Base-by-base conservation (phyloP, 1,140 invertebrate species). In the Nephila pilipes region DNA sequence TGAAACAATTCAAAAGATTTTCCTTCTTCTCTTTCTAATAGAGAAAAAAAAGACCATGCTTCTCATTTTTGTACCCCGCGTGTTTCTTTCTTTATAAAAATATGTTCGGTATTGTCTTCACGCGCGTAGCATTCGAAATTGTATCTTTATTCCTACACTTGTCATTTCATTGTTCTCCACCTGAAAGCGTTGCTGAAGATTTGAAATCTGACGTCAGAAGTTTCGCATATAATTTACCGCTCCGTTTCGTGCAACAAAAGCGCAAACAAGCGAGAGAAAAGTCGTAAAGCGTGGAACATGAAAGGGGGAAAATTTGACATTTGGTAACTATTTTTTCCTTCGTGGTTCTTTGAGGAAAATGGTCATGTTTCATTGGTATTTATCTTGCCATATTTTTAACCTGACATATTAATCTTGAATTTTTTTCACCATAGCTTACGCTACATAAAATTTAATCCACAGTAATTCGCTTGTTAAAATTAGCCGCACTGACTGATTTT, bases 211-310 rank as follows among this genome's bases (percentile, higher is more conserved):
- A 75, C 69, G 69, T 32, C 69, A 32, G 32, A 0, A 18, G 18
- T 75, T 75, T 36, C 32, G 16, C 69, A 75, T 75, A 16, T 18
- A 36, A 36, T 75, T 75, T 75, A 36, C 29, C 20, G 69, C 69
- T 75, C 16, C 69, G 32, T 75, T 75, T 75, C 69, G 14, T 32
- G 14, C 29, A 29, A 75, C 32, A 75, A 75, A 75, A 29, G 69
- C 29, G 29, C 25, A 75, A 75, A 75, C 69, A 75, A 75, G 69
- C 69, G 69, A 75, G 58, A 60, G 16, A 29, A 75, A 75, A 75
- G 12, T 75, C 69, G 36, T 20, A 75, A 36, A 75, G 29, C 69
- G 14, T 75, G 20, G 29, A 75, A 16, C 29, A 16, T 32, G 3
- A 16, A 75, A 75, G 2, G 16, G 18, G 25, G 20, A 36, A 75